Base-by-base conservation (phyloP, 2,797 vertebrate species). In the Aeoliscus strigatus region DNA sequence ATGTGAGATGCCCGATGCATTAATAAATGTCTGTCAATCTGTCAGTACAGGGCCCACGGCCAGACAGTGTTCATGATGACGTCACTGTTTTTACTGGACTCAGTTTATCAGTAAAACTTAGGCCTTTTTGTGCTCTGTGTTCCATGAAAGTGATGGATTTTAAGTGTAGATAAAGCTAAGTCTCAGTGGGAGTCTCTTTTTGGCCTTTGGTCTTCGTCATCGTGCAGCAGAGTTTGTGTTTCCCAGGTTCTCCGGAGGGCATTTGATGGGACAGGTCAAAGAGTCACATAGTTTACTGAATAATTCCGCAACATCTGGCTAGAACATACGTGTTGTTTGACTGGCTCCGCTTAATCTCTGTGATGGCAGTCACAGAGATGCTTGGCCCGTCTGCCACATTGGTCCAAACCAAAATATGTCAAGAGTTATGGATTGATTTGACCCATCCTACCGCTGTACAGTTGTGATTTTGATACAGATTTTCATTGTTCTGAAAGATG, bases 31-130 rank as follows among this genome's bases (percentile, higher is more conserved):
- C 27, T 37, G 56, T 67, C 26, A 38, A 66, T 78, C 70, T 55
- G 57, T 73, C 51, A 53, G 53, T 39, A 16, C 34, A 26, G 9
- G 44, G 29, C 39, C 65, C 46, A 57, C 34, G 49, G 45, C 62
- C 57, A 23, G 58, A 47, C 60, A 9, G 4, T 54, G 51, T 69
- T 73, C 49, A 56, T 63, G 42, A 73, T 77, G 68, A 72, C 65
- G 67, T 81, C 67, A 77, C 14, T 77, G 71, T 76, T 85, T 69
- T 56, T 63, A 33, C 84, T 85, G 83, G 82, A 70, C 40, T 16
- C 21, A 6, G 24, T 63, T 77, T 81, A 83, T 84, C 83, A 64
- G 58, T 37, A 37, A 28, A 37, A 33, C 46, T 48, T 4, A 1
- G 25, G 62, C 52, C 54, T 70, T 80, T 50, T 57, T 52, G 50